Evolutionary conservation across 2,888 invertebrate genomes (phyloP), one percentile per base, ranked within the genome.

Genomic region (Amiota mariae): DNA sequence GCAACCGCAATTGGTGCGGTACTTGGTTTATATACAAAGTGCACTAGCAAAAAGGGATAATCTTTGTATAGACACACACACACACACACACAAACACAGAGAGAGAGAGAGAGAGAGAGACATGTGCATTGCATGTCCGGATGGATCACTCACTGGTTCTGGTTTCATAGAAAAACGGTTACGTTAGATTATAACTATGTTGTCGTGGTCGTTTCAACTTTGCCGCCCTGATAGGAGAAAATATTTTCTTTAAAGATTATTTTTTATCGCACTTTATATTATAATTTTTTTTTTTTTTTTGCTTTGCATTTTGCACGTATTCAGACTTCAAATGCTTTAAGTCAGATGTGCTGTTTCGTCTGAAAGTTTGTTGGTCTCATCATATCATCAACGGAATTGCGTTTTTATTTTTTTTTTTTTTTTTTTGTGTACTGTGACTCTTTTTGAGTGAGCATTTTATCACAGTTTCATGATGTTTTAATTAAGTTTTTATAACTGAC

Each of bases 401-500:
- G 66, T 54, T 51, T 51, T 24, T 51, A 51, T 54, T 51, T 13
- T 68, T 13, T 18, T 36, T 51, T 24, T 68, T 51, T 54, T 54
- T 51, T 8, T 68, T 20, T 18, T 36, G 54, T 68, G 20, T 36
- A 18, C 67, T 63, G 46, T 10, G 46, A 36, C 46, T 36, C 24
- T 63, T 13, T 63, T 63, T 11, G 24, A 13, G 49, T 47, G 18
- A 10, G 51, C 36, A 61, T 67, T 51, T 51, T 47, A 8, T 49
- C 66, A 49, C 46, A 48, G 12, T 67, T 68, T 68, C 51, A 54
- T 68, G 54, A 68, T 68, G 24, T 68, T 68, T 68, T 68, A 68
- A 68, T 68, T 54, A 68, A 68, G 67, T 68, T 68, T 68, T 67
- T 67, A 36, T 24, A 68, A 18, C 51, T 51, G 12, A 54, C 1